Base-by-base conservation (phyloP, 1,140 invertebrate genomes). In the Atta texana region DNA sequence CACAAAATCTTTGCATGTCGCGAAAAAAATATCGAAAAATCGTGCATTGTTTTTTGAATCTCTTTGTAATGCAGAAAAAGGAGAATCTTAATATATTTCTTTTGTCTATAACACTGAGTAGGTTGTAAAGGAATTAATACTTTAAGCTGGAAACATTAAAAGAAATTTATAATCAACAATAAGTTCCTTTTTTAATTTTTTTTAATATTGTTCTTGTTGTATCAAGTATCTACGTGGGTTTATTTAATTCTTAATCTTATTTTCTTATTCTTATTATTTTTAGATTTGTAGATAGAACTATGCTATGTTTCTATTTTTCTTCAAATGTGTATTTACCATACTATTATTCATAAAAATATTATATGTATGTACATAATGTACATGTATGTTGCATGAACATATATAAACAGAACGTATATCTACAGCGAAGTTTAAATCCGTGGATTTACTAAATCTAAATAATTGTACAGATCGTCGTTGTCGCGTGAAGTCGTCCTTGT, bases 171-270 rank as follows among this genome's bases (percentile, higher is more conserved):
- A 57, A 34, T 39, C 53, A 1, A 6, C 6, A 12, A 10, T 34
- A 74, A 66, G 63, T 8, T 66, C 7, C 8, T 39, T 66, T 66
- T 66, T 66, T n/a, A 66, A 66, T 18, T 61, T 55, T 53, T 44
- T 39, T 1, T 1, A 39, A 39, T 39, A 39, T 8, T 39, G 1
- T 39, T 44, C 39, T 28, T 34, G 0, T 21, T 66, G 12, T n/a
- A 31, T 28, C 28, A 34, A 64, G 16, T 3, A 4, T 18, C 3
- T 63, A 66, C 1, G 7, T 66, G 8, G 3, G 7, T 44, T 1
- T 68, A 68, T 44, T 1, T 68, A 68, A n/a, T 68, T 68, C 0
- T 44, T 68, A 44, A 1, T 14, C 18, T 64, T 64, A 63, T 34
- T 18, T 18, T 64, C 24, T 66, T 12, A 39, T 14, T 61, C 24